phyloP scores from a whole-genome alignment of 2,113 vertebrate species.

The Pseudopipra pipra region DNA sequence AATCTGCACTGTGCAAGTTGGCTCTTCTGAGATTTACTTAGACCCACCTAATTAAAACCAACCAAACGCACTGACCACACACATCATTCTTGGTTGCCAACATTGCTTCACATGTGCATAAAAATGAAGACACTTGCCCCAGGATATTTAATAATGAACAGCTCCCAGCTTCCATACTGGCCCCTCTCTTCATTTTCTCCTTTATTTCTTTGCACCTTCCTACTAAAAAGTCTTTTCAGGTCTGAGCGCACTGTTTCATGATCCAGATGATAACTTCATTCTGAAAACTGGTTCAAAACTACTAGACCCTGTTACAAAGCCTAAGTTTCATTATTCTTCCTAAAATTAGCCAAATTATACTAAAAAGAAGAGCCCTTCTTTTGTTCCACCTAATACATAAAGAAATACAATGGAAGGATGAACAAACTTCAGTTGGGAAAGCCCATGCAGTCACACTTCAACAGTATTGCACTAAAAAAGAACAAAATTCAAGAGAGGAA shows the following conservation, averaged over 20 bases:
- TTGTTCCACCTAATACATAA: neutral
- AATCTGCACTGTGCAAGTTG: neutral
- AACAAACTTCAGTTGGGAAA: neutral
- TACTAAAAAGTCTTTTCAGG: neutral
- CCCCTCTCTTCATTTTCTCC: neutral
- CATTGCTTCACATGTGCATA: neutral
- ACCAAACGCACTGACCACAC: neutral
- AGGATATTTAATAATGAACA: neutral
- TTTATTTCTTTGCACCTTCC: neutral
- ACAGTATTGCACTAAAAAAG: accelerated
- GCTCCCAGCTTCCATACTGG: neutral
- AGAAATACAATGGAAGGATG: neutral
- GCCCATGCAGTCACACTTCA: neutral
- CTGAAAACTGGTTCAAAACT: neutral
- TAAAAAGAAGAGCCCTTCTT: neutral
- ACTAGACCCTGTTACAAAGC: accelerated
- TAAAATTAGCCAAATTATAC: neutral
- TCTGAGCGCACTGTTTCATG: neutral
- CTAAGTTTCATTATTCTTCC: neutral
- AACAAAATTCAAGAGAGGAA: neutral
- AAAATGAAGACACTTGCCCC: neutral
- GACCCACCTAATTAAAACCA: neutral
- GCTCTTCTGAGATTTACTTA: neutral
- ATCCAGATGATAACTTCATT: neutral
- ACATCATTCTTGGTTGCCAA: neutral